Evolutionary conservation across 1,140 invertebrate genomes (phyloP), one percentile per base, ranked within the genome.

Genomic region (Acromyrmex charruanus): DNA sequence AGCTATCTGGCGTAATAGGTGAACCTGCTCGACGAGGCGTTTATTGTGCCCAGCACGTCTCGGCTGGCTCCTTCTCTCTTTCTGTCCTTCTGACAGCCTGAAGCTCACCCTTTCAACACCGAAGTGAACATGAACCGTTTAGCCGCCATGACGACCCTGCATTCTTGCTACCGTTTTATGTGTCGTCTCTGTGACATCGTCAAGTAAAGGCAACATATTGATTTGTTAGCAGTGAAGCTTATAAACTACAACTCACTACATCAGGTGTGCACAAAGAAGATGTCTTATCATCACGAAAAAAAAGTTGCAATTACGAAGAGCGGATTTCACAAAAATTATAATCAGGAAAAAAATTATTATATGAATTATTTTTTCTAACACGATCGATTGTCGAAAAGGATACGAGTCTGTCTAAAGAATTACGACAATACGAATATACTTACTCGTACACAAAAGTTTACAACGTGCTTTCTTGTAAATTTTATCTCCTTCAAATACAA

Each of bases 21-120:
- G 91, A 94, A 92, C 88, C 92, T 92, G 87, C 85, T 88, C 81
- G 87, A 68, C 82, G 69, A 77, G 86, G 75, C 85, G 91, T 93
- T 93, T 91, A 92, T 92, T 93, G 91, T 94, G 88, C 92, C 91
- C 82, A 87, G 88, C 91, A 92, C 91, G 92, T 93, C 80, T 58
- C 65, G 39, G 61, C 61, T 87, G 53, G 82, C 77, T 85, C 55
- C 74, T 79, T 25, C 51, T 51, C 55, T 28, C 81, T 68, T 31
- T 77, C 51, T 61, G 3, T 44, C 12, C 61, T 58, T 53, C 65
- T 31, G 18, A 61, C 61, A 82, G 25, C 35, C 1, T 65, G 49
- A 69, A 65, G 49, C 68, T 87, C 68, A 89, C 63, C 88, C 81
- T 81, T 90, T 88, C 77, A 72, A 85, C 68, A 25, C 53, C 18